Base-by-base conservation (phyloP, 2,888 invertebrate species). In the Rhopalosiphum nymphaeae region DNA sequence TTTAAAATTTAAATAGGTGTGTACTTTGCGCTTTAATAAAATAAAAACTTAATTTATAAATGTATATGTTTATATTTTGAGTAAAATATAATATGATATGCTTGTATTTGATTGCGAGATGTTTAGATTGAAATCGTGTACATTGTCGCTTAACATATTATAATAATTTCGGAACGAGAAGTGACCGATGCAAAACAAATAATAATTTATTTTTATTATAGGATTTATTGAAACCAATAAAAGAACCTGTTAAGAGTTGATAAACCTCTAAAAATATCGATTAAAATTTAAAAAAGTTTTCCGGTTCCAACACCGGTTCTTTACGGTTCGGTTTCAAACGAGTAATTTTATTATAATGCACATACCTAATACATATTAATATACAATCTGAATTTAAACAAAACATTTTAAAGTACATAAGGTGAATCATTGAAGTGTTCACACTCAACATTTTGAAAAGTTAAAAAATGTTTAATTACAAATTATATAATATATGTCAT, bases 291-390 rank as follows among this genome's bases (percentile, higher is more conserved):
- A 42, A 78, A 67, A 67, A 36, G 21, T n/a, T 67, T 67, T 67
- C 67, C 67, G 67, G 67, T 67, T 67, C 67, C 67, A n/a, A 67
- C 67, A 67, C 67, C 67, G 67, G 67, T 78, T 78, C 78, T 78
- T 36, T 36, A 78, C 36, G 21, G 78, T 78, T 78, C 21, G 36
- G 21, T 78, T 36, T 36, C 78, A 78, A 21, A 78, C 21, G 7
- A 25, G 21, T 78, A 36, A 78, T 78, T 78, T 78, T 36, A 36
- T 36, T 78, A 78, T 36, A 3, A 21, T 21, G n/a, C n/a, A 16
- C 53, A 53, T 16, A 53, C 16, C 13, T 16, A 53, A n/a, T 21
- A 36, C n/a, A 11, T n/a, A 67, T 1, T 13, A 16, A 67, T 67
- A 67, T 61, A 61, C 11, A 67, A 67, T 36, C n/a, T 36, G 16